Conservation (phyloP, 1,140 invertebrate genomes). For the Drosophila kikkawai region DNA sequence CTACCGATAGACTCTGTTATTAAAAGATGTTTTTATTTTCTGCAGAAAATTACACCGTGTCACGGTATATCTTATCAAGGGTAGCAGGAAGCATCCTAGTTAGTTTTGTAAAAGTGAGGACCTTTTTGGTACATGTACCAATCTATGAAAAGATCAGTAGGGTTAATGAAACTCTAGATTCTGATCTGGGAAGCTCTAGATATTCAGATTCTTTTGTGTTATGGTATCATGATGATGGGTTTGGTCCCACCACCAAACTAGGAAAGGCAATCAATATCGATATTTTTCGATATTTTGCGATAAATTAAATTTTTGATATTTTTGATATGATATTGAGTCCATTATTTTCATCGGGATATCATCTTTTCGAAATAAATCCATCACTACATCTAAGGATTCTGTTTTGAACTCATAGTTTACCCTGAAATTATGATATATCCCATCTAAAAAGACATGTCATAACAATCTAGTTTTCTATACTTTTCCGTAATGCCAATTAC, state of each 20-base stretch:
- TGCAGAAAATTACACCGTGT: slow-evolving; percentile 3
- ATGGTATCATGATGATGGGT: too few relatives aligned
- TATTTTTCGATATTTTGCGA: background rate
- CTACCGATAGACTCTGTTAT: slow-evolving; percentile 14
- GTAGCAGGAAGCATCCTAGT: background rate
- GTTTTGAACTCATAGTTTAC: background rate
- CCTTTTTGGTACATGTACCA: background rate
- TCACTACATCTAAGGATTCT: background rate
- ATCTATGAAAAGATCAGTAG: background rate
- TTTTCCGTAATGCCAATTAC: slow-evolving; percentile 1
- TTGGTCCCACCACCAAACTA: too few relatives aligned
- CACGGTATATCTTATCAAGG: slow-evolving; percentile 5
- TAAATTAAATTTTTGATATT: background rate
- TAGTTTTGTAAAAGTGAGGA: background rate
- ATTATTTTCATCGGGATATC: too few relatives aligned
- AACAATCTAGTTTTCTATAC: background rate
- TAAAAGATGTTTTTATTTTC: slow-evolving; percentile 24
- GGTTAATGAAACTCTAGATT: background rate
- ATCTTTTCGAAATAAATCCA: too few relatives aligned
- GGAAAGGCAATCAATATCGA: too few relatives aligned
- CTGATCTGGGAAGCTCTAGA: background rate
- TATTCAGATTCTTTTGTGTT: background rate
- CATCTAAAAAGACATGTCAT: background rate
- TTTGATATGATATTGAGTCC: too few relatives aligned
- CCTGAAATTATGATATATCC: background rate